phyloP scores from a whole-genome alignment of 2,888 invertebrate genomes.

The Lobophora halterata region DNA sequence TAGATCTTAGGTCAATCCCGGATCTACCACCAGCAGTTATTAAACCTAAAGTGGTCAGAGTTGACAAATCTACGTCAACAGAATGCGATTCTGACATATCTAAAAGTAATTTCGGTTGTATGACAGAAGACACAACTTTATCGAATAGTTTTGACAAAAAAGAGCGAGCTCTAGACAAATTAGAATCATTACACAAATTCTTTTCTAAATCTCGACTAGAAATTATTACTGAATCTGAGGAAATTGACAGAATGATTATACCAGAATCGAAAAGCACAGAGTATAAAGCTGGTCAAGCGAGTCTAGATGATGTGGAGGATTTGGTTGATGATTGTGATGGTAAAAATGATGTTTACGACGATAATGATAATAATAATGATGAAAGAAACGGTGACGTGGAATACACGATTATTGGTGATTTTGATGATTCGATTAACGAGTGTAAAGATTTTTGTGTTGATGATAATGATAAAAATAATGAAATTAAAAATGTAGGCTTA shows the following conservation, averaged over 20 bases:
- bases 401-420: too few species aligned
- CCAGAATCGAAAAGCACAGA: slow-evolving; percentile 33
- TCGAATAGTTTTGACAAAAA: slow-evolving; percentile 54
- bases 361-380: slow-evolving; percentile 13
- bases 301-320: slow-evolving; percentile 72
- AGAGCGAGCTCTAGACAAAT: slow-evolving; percentile 64
- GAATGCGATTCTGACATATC: slow-evolving; percentile 65
- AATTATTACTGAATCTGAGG: slow-evolving; percentile 69
- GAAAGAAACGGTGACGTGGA: slow-evolving; percentile 29
- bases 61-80: slow-evolving; percentile 72
- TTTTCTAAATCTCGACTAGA: slow-evolving; percentile 70
- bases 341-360: slow-evolving; percentile 8
- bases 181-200: slow-evolving; percentile 69
- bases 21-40: slow-evolving; percentile 69
- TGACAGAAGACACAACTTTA: slow-evolving; percentile 66
- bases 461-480: background rate
- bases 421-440: too few species aligned
- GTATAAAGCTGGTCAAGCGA: slow-evolving; percentile 60
- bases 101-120: slow-evolving; percentile 58
- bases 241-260: slow-evolving; percentile 52
- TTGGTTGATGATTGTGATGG: slow-evolving; percentile 56
- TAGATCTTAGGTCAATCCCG: slow-evolving; percentile 68
- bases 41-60: slow-evolving; percentile 61
- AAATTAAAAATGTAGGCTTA: slow-evolving; percentile 1
- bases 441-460: background rate